These are phyloP conservation scores for Sebastes hopkinsi DNA, from an alignment of 2,797 vertebrate species.

Conservation along the genomic window DNA sequence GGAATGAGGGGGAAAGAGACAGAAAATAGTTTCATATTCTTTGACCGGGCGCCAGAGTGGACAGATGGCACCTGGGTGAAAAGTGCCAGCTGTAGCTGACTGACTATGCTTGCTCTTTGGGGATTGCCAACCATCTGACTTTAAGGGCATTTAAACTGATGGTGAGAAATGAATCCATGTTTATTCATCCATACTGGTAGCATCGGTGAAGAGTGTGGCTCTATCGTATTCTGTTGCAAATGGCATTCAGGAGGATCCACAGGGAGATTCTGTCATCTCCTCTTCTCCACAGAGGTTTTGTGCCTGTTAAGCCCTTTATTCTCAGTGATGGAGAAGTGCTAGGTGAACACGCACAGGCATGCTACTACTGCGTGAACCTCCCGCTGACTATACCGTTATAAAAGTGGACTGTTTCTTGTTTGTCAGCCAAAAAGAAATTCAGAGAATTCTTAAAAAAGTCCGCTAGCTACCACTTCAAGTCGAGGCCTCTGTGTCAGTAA, in stretches of 20 bases:
- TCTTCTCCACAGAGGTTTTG: constrained; percentile 64
- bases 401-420: constrained; percentile 47
- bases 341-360: constrained; percentile 74
- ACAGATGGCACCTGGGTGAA: constrained; percentile 53
- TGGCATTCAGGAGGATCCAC: constrained; percentile 38
- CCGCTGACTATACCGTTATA: constrained; percentile 32
- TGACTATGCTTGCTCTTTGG: constrained; percentile 53
- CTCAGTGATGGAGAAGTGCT: constrained; percentile 67
- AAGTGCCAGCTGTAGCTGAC: constrained; percentile 44
- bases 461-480: constrained; percentile 54
- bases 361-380: constrained; percentile 69
- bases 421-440: constrained; percentile 37
- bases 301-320: constrained; percentile 84
- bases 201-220: constrained; percentile 36
- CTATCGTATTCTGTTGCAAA: constrained; percentile 26
- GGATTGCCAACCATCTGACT: constrained; percentile 51
- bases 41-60: constrained; percentile 23
- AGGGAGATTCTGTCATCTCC: constrained; percentile 45
- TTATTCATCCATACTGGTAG: constrained; percentile 31
- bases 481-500: constrained; percentile 62
- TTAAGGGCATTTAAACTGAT: constrained; percentile 44
- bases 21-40: constrained; percentile 23
- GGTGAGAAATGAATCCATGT: constrained; percentile 31
- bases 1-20: constrained; percentile 19
- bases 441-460: constrained; percentile 46